Base-by-base conservation (phyloP, 35 echinoderm and acorn worm species). In the Heliocidaris tuberculata region DNA sequence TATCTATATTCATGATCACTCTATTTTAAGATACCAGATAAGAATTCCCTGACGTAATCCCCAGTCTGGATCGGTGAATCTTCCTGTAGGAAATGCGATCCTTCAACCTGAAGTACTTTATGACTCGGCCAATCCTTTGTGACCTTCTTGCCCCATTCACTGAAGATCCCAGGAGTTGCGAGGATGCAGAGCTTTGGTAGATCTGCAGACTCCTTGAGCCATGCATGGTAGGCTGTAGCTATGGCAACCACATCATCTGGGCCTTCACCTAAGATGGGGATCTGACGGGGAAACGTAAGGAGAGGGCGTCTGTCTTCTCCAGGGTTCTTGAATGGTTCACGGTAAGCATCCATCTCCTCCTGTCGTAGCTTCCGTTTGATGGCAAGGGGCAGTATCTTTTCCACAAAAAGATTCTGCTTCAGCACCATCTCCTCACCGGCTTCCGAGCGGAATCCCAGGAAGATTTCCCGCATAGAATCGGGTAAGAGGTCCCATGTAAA, bases 51-150 rank as follows among this genome's bases (percentile, higher is more conserved):
- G 10, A 98, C 90, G 70, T 95, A 95, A 86, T 93, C 89, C 9
- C 98, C 98, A 47, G 97, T 99, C 31, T 99, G 95, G 48, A 94
- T 60, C 16, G 98, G 95, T 21, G 98, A 95, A 96, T 98, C 97
- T 78, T 98, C 97, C 78, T 97, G 97, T 9, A 98, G 29, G 92
- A 96, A 98, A 70, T 97, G 97, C 24, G 95, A n/a, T 4, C 97
- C 97, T 94, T 96, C 95, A 9, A 96, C 97, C 48, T 32, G 31
- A 13, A 96, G 85, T 10, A 91, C 61, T 48, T 94, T 86, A 31
- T 97, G 95, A 93, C 97, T 98, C 2, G 94, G 96, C 96, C 96
- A 98, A 85, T 94, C 17, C 15, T 85, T 61, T 13, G 27, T 94
- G 7, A 35, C 70, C 54, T 94, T 85, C 47, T 42, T 56, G 87